Percentiles rank a stretch among this genome's conserved stretches.
Conservation (phyloP, 2,888 invertebrate species). For the Brachypalpus laphriformis region DNA sequence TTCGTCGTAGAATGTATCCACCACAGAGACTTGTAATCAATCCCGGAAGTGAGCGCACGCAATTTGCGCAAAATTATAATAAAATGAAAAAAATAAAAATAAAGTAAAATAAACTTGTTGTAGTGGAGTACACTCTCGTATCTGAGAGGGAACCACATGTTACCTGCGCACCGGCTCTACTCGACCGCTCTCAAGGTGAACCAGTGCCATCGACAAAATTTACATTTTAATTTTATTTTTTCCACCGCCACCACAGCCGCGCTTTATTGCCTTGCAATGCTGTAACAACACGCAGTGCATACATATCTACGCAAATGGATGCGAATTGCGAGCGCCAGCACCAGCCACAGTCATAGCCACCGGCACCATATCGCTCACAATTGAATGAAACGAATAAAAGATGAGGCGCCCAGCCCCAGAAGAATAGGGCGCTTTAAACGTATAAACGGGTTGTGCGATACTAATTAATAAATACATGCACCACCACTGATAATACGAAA, state of each 20-base stretch:
- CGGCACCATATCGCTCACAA: conserved; percentile 2
- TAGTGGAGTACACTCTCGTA: conserved; percentile 16
- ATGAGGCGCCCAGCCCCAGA: conserved; percentile 19
- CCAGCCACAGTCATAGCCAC: not conserved
- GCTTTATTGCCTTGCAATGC: conserved; percentile 66
- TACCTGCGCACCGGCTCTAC: conserved; percentile 53
- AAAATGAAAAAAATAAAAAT: conserved; percentile 17
- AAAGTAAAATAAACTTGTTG: conserved; percentile 52
- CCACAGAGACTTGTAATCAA: conserved; percentile 57
- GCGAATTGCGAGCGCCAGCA: conserved; percentile 49
- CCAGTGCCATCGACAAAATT: conserved; percentile 72
- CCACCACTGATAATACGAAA: conserved; percentile 52
- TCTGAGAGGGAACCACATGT: conserved; percentile 16
- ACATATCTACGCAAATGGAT: conserved; percentile 65
- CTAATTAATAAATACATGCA: conserved; percentile 64
- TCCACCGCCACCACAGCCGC: not conserved
- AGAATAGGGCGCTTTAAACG: conserved; percentile 33
- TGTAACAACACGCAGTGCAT: conserved; percentile 66
- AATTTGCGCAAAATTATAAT: conserved; percentile 62
- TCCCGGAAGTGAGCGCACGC: conserved; percentile 68
- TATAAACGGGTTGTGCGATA: conserved; percentile 45
- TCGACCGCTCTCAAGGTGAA: conserved; percentile 73
- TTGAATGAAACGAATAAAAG: conserved; percentile 2
- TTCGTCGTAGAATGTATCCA: not conserved
- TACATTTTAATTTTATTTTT: conserved; percentile 62